Conservation (phyloP, 2,113 vertebrate species). For the Trinectes maculatus region DNA sequence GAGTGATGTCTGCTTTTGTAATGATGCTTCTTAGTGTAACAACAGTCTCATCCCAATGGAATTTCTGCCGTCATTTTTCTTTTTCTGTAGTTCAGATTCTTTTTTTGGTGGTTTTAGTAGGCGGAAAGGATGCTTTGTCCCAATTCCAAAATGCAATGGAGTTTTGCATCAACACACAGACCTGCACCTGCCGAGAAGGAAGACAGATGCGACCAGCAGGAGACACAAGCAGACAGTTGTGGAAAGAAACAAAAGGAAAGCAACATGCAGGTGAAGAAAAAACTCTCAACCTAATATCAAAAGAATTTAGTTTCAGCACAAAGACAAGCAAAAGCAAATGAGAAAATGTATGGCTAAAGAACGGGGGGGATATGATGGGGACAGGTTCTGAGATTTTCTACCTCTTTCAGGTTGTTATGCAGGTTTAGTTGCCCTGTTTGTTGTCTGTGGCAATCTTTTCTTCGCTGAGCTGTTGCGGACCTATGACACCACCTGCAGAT, state of each 20-base stretch:
- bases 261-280: slow-evolving; percentile 82
- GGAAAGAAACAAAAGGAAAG: slow-evolving; percentile 65
- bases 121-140: slow-evolving; percentile 88
- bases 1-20: no score
- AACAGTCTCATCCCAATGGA: no score
- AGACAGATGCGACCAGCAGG: slow-evolving; percentile 8
- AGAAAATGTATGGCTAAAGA: not conserved
- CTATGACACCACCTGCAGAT: slow-evolving; percentile 87
- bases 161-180: slow-evolving; percentile 89
- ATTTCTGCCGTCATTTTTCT: no score
- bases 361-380: not conserved
- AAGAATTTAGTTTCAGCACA: not conserved
- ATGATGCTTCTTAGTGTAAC: no score
- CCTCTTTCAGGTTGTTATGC: slow-evolving; percentile 91
- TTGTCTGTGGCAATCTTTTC: slow-evolving; percentile 87
- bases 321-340: slow-evolving; percentile 8
- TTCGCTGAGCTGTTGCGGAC: slow-evolving; percentile 82
- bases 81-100: no score
- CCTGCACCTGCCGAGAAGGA: slow-evolving; percentile 82
- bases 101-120: slow-evolving; percentile 93
- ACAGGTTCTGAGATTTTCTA: slow-evolving; percentile 45
- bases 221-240: slow-evolving; percentile 54
- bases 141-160: slow-evolving; percentile 95
- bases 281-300: slow-evolving; percentile 13
- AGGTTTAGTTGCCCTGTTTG: slow-evolving; percentile 86